Conservation (phyloP, 1,140 invertebrate species). For the Hycleus phaleratus region DNA sequence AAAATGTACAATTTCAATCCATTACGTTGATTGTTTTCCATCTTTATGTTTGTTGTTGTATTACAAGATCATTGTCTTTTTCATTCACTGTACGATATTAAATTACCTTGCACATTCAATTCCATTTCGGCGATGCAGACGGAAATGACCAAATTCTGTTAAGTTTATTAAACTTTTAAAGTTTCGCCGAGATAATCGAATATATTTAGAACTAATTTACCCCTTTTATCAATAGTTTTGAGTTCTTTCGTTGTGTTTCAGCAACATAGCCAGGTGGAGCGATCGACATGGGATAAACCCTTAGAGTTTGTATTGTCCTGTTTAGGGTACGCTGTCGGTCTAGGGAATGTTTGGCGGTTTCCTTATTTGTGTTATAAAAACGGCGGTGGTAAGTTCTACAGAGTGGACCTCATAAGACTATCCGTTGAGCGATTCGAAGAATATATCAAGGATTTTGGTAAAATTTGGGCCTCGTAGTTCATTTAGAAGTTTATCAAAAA, state of each 20-base stretch:
- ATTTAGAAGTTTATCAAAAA: no score
- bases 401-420: no score
- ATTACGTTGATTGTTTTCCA: no score
- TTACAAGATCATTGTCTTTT: no score
- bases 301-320: slow-evolving; percentile 67
- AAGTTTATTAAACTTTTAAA: no score
- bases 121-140: no score
- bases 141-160: no score
- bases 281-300: slow-evolving; percentile 53
- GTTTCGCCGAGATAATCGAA: neutral
- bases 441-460: neutral
- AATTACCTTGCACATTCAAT: no score
- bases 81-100: no score
- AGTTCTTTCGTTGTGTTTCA: neutral
- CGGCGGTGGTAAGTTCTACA: slow-evolving; percentile 56
- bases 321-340: slow-evolving; percentile 66
- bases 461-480: no score
- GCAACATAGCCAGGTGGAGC: slow-evolving; percentile 9
- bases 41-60: no score
- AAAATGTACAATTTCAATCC: no score
- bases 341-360: slow-evolving; percentile 84
- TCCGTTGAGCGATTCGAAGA: neutral
- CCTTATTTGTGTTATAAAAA: slow-evolving; percentile 76
- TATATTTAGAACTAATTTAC: neutral
- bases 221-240: neutral